Evolutionary conservation across 2,113 vertebrate genomes (phyloP).

Genomic region (Fukomys damarensis): DNA sequence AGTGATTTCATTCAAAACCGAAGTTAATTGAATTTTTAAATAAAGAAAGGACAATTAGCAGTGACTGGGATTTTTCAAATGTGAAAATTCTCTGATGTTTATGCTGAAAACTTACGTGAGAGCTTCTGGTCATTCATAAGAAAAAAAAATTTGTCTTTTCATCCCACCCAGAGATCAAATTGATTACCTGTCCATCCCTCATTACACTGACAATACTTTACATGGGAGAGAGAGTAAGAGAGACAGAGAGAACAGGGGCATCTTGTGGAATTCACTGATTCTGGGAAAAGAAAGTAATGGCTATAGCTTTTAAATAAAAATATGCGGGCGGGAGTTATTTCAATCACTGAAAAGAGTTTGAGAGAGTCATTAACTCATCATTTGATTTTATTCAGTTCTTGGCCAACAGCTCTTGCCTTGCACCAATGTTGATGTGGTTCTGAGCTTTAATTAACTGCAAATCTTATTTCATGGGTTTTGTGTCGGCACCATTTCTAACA

Average conservation of each 20-base stretch:
- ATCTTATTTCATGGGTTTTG: background rate
- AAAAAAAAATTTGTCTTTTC: conserved; percentile 4
- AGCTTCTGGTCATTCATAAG: background rate
- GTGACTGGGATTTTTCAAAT: background rate
- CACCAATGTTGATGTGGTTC: background rate
- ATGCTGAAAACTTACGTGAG: background rate
- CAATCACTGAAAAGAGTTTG: background rate
- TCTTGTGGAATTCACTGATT: background rate
- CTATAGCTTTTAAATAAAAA: conserved; percentile 6
- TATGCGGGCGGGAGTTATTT: background rate
- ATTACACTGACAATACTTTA: background rate
- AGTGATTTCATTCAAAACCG: background rate
- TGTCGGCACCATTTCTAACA: background rate
- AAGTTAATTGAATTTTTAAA: conserved; percentile 23
- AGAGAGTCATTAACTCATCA: background rate
- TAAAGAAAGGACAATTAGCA: background rate
- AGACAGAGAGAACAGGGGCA: background rate
- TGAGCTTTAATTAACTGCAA: background rate
- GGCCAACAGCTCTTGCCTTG: background rate
- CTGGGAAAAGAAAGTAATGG: background rate
- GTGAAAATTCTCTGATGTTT: background rate
- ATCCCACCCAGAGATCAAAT: background rate
- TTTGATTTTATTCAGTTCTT: conserved; percentile 31
- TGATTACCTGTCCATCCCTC: background rate
- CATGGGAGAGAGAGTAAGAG: background rate